These are phyloP conservation scores for Sciurus vulgaris DNA, from an alignment of 2,797 vertebrate species.

Conservation along the genomic window DNA sequence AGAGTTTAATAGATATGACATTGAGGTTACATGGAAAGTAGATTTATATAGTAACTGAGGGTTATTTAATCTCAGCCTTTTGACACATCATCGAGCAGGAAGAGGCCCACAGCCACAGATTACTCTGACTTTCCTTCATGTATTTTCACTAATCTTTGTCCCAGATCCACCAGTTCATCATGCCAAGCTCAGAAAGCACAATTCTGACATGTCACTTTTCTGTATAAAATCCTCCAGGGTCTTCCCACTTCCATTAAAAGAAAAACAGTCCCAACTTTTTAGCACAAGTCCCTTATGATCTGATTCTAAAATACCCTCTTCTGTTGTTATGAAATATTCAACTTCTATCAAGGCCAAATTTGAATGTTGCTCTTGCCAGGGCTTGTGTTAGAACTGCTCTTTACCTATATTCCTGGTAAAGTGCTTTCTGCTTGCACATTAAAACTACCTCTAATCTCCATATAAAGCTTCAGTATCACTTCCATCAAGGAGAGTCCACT, in stretches of 20 bases:
- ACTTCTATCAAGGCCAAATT: not conserved
- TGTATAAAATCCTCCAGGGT: not conserved
- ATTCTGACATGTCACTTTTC: not conserved
- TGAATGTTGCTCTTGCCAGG: not conserved
- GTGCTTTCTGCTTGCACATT: not conserved
- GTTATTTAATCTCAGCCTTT: not conserved
- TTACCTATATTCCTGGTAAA: not conserved
- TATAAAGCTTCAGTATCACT: not conserved
- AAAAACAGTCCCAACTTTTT: not conserved
- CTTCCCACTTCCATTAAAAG: not conserved
- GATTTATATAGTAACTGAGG: not conserved
- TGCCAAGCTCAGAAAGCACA: not conserved
- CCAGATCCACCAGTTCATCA: not conserved
- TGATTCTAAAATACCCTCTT: not conserved
- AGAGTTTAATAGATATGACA: slow-evolving; percentile 50
- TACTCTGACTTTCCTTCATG: not conserved
- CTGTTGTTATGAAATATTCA: not conserved
- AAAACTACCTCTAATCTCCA: not conserved
- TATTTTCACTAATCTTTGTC: slow-evolving; percentile 55
- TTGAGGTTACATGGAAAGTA: not conserved
- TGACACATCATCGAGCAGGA: slow-evolving; percentile 53
- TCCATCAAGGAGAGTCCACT: not conserved
- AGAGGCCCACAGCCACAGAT: not conserved
- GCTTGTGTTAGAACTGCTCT: not conserved
- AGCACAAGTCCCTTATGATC: not conserved